phyloP scores from a whole-genome alignment of 2,888 invertebrate genomes.

The Hyposoter didymator region DNA sequence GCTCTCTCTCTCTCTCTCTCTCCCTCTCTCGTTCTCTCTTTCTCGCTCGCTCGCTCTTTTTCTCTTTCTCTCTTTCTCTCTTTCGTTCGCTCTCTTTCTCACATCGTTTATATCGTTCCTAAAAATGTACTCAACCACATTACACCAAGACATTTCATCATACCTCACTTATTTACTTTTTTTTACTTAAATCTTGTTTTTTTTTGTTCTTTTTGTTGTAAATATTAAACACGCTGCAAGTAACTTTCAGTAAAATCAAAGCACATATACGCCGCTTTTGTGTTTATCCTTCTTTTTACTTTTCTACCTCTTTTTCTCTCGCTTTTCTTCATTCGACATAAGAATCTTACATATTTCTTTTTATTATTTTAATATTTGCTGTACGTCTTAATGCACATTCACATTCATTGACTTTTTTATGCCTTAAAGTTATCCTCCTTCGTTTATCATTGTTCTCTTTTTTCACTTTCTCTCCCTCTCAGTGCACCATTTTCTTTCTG shows the following conservation, averaged over 20 bases:
- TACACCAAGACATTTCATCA: slow-evolving; percentile 62
- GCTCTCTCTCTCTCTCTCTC: slow-evolving; percentile 47
- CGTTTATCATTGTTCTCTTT: slow-evolving; percentile 42
- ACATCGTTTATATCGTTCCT: slow-evolving; percentile 61
- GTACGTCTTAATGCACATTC: slow-evolving; percentile 71
- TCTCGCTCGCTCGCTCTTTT: slow-evolving; percentile 57
- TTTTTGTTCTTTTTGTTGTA: slow-evolving; percentile 51
- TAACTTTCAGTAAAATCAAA: slow-evolving; percentile 79
- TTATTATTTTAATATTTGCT: slow-evolving; percentile 29
- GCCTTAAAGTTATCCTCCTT: slow-evolving; percentile 64
- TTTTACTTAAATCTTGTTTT: not conserved
- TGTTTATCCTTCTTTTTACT: slow-evolving; percentile 29
- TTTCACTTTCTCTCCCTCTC: slow-evolving; percentile 25
- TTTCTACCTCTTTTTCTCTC: slow-evolving; percentile 39
- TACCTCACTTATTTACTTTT: slow-evolving; percentile 35
- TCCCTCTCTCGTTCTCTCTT: slow-evolving; percentile 65
- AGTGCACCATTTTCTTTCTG: slow-evolving; percentile 25
- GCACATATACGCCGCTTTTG: slow-evolving; percentile 76
- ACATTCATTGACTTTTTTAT: slow-evolving; percentile 71
- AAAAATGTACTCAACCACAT: slow-evolving; percentile 70
- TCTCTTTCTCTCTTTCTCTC: not conserved
- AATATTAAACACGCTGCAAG: slow-evolving; percentile 80
- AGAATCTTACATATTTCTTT: slow-evolving; percentile 68
- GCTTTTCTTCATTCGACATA: slow-evolving; percentile 52
- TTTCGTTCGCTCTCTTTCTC: slow-evolving; percentile 43